Evolutionary conservation across 2,113 vertebrate species (phyloP).

Genomic region (Microtus oregoni): DNA sequence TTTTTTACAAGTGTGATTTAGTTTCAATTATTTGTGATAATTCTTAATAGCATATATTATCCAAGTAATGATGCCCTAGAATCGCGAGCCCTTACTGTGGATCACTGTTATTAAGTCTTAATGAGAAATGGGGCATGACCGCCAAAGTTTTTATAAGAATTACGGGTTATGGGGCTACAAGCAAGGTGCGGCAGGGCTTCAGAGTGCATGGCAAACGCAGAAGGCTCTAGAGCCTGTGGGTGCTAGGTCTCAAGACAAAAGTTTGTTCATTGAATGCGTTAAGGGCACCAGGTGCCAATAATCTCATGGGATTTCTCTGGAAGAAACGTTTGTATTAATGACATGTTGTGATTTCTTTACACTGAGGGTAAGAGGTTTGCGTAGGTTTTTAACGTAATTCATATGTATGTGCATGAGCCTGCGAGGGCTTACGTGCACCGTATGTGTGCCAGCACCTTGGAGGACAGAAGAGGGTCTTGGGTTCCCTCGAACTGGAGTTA

Average conservation of each 20-base stretch:
- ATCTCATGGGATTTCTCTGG: not conserved
- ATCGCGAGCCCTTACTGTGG: constrained; percentile 43
- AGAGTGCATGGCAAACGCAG: not conserved
- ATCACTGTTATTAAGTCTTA: constrained; percentile 75
- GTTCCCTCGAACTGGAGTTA: not conserved
- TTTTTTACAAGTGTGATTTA: constrained; percentile 71
- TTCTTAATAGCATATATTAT: constrained; percentile 76
- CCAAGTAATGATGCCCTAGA: constrained; percentile 67
- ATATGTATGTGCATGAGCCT: not conserved
- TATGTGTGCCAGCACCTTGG: not conserved
- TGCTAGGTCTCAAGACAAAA: not conserved
- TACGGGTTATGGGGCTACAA: not conserved
- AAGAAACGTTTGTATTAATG: constrained; percentile 3
- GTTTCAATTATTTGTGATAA: constrained; percentile 75
- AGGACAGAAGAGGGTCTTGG: not conserved
- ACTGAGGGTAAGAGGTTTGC: not conserved
- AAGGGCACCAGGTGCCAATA: not conserved
- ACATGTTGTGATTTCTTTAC: not conserved
- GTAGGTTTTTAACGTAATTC: not conserved
- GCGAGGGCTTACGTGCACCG: not conserved
- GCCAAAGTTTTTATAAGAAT: constrained; percentile 60
- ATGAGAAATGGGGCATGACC: constrained; percentile 56
- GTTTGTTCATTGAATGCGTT: not conserved
- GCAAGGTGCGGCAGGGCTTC: not conserved
- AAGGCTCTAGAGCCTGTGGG: not conserved